Evolutionary conservation across 2,888 invertebrate genomes (phyloP), one percentile per base, ranked within the genome.

Genomic region (Cephalotes varians): DNA sequence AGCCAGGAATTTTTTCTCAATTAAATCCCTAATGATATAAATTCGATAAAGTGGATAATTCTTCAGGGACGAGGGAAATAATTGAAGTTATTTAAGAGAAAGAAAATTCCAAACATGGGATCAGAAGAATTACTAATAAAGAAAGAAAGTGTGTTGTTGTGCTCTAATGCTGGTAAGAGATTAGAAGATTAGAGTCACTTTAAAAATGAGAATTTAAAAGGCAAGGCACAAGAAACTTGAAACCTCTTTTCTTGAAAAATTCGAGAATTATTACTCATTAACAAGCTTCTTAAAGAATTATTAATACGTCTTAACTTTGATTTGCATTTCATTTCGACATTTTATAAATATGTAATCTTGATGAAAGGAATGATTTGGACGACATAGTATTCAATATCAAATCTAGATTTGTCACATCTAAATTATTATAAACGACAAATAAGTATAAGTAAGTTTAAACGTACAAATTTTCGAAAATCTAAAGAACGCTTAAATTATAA

Each of bases 271-370:
- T 65, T 44, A 65, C 28, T 65, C 44, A 65, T 65, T 65, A 65
- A 65, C 18, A 28, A 25, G 18, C 64, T 65, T 65, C 28, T 65
- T 65, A 65, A 65, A 28, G 44, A 65, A 65, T 44, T 18, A 44
- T 44, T 28, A 37, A n/a, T 60, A 40, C 18, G 44, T 44, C 21
- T 65, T 44, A 44, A 65, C 64, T 44, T 44, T 44, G 64, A 9
- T 28, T n/a, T 44, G 18, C 28, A 18, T 3, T 65, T 28, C 18
- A 18, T 65, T 65, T 18, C 7, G 44, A 44, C 10, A 18, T 44
- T 65, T 44, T 15, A 18, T 44, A 28, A 44, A 64, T 6, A 10
- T 10, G 2, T 18, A 64, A 64, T 25, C 3, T 64, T 18, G 3
- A 64, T 44, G 5, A 28, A 44, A 44, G 0, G 4, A 3, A 28